Evolutionary conservation across 2,888 invertebrate genomes (phyloP), one percentile per base, ranked within the genome.

Genomic region (Crocallis elinguaria): DNA sequence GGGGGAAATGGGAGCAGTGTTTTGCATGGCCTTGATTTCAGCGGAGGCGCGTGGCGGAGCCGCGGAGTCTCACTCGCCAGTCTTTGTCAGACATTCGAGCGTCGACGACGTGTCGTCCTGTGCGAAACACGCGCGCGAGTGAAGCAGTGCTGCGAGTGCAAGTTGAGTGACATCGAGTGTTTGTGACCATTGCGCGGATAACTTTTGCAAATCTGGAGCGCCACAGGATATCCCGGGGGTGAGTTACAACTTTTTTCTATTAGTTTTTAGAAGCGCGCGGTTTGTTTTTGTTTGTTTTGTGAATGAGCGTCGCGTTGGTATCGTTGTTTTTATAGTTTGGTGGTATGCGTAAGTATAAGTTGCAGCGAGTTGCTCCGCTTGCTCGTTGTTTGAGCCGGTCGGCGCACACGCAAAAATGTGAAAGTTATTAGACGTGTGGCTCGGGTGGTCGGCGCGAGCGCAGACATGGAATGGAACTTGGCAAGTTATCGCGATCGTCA

Each of bases 21-120:
- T 88, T 86, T 84, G 87, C 86, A 82, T 88, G 88, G 84, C 88
- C 88, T 85, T 87, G 89, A 87, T 89, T 84, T 74, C 60, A 70
- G 73, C 70, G 69, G 68, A 73, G 75, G 70, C 66, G 38, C 27
- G 14, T 66, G 65, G 66, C 66, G 70, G 66, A 69, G 67, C 61
- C 62, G 67, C 66, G 60, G 33, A 19, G 41, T 4, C 56, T 56
- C 64, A 67, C 70, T 64, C 61, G 65, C 62, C 82, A 85, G 86
- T 85, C 79, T 77, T 67, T 66, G 66, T 64, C 66, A 65, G 74
- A 67, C 77, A 67, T 65, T 66, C 62, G 67, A 58, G 52, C 49
- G 38, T 23, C n/a, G 32, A 33, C 36, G 32, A 44, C 62, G 42
- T 52, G 62, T 58, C 72, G 80, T n/a, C 75, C 67, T 60, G 52